Base-by-base conservation (phyloP, 2,797 vertebrate species). In the Thamnophis elegans region DNA sequence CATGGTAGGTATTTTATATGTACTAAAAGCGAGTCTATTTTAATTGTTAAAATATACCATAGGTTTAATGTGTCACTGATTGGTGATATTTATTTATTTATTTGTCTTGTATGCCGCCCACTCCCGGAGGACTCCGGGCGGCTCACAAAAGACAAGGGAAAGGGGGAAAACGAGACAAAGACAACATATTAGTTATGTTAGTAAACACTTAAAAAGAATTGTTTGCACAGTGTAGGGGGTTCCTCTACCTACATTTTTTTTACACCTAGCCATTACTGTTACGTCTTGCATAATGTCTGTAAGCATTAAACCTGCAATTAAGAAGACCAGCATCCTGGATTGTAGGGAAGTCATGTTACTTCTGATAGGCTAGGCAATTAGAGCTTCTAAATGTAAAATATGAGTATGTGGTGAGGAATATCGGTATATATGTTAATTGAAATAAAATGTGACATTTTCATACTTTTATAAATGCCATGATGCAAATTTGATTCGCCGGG, bases 401-500 rank as follows among this genome's bases (percentile, higher is more conserved):
- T 28, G 20, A 13, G 18, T 53, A 9, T 82, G 53, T 87, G 1
- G 2, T 56, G 53, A 20, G 54, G 36, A 56, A 22, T 82, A 47
- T 82, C 10, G 9, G 20, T 82, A 82, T 42, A 78, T 47, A 42
- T 25, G 20, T 25, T 82, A 82, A 82, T 56, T 10, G 7, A 26
- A 42, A 4, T 28, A 42, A 88, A 28, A 78, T 65, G 7, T 88
- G 36, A 58, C 54, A 32, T 18, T 78, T 82, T 65, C 20, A 26
- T 18, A 26, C 28, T 89, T 92, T 11, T 25, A 56, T 58, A 82
- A 88, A 14, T 36, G 47, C 32, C 16, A 36, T 20, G 4, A 10
- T 8, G 16, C n/a, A 42, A 25, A 36, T 10, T 5, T 10, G 32
- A n/a, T 7, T 36, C 89, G 89, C 18, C 0, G 0, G 56, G 22